phyloP scores from a whole-genome alignment of 2,113 vertebrate genomes.

The Sitta europaea region DNA sequence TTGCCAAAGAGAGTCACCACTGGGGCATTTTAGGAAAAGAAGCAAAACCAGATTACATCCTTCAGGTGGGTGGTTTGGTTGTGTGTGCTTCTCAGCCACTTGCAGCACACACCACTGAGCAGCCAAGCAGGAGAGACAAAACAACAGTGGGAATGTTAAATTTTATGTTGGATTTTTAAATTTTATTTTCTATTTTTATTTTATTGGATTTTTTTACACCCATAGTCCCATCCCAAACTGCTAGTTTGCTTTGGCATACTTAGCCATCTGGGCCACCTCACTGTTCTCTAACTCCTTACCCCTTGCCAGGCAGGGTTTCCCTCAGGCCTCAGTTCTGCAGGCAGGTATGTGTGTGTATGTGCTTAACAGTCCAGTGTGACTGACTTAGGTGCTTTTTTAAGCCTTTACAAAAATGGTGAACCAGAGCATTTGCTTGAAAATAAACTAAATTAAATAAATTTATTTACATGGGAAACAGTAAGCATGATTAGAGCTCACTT shows the following conservation, averaged over 20 bases:
- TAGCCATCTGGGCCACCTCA: neutral
- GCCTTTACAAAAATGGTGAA: neutral
- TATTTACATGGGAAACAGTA: accelerated
- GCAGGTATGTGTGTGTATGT: accelerated
- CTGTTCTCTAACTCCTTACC: neutral
- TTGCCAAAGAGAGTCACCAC: neutral
- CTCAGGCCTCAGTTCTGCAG: neutral
- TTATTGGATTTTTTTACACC: too few relatives aligned
- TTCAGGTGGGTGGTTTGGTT: neutral
- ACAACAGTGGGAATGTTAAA: neutral
- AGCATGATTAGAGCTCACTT: neutral
- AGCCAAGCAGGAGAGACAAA: neutral
- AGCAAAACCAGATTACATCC: neutral
- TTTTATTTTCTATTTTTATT: too few relatives aligned
- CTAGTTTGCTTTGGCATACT: neutral
- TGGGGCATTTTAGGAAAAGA: neutral
- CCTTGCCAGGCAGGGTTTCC: neutral
- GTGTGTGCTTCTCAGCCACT: neutral
- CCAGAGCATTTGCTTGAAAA: neutral
- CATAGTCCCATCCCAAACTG: neutral
- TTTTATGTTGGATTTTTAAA: too few relatives aligned
- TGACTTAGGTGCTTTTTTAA: neutral
- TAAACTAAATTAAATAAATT: neutral
- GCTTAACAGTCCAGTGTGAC: neutral
- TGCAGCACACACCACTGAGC: neutral